These are phyloP conservation scores for Nasonia oneida DNA, from an alignment of 2,888 invertebrate species.

Conservation along the genomic window DNA sequence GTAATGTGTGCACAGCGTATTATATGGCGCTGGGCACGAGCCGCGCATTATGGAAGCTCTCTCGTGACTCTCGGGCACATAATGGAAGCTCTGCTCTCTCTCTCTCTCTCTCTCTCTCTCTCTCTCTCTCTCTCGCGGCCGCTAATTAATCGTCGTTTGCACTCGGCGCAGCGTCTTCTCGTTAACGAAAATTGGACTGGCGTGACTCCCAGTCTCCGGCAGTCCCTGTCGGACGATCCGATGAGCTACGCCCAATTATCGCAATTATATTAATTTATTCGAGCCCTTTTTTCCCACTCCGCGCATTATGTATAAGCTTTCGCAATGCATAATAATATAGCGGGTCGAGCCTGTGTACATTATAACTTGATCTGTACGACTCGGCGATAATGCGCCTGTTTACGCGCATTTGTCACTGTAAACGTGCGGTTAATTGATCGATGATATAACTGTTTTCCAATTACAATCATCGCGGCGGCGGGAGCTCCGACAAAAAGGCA, in stretches of 20 bases:
- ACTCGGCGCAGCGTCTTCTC: slow-evolving; percentile 60
- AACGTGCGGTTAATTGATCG: slow-evolving; percentile 15
- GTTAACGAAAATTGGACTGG: slow-evolving; percentile 63
- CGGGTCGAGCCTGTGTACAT: no score
- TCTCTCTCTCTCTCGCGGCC: slow-evolving; percentile 21
- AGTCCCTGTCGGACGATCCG: background rate
- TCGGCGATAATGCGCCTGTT: background rate
- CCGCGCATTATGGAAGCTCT: slow-evolving; percentile 49
- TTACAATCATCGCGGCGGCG: background rate
- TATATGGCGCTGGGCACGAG: slow-evolving; percentile 31
- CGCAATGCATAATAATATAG: background rate
- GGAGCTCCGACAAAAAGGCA: background rate
- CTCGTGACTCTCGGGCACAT: slow-evolving; percentile 61
- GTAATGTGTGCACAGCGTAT: slow-evolving; percentile 38
- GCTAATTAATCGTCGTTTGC: slow-evolving; percentile 74
- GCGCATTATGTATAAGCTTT: background rate
- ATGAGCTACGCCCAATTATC: slow-evolving; percentile 54
- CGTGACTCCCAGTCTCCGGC: slow-evolving; percentile 56
- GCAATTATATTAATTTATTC: slow-evolving; percentile 62
- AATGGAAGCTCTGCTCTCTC: slow-evolving; percentile 64
- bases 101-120: background rate
- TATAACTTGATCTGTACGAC: background rate
- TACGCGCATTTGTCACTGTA: slow-evolving; percentile 10
- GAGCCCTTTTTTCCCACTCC: background rate
- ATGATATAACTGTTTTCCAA: slow-evolving; percentile 5